phyloP scores from a whole-genome alignment of 2,113 vertebrate genomes.

The Caranx melampygus region DNA sequence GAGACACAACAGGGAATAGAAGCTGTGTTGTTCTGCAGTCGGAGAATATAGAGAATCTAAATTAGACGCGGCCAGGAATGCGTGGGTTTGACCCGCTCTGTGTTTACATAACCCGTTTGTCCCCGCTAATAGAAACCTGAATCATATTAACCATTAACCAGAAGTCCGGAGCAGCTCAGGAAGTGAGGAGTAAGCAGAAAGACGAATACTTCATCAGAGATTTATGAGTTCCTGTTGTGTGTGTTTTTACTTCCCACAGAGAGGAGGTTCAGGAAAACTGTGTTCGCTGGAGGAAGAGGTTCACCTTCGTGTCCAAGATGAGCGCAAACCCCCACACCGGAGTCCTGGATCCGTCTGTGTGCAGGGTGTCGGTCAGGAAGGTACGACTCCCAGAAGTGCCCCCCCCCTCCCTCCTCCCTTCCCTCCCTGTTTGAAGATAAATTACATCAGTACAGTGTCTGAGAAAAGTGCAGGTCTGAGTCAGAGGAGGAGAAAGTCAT shows the following conservation, averaged over 20 bases:
- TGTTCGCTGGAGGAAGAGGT: constrained; percentile 96
- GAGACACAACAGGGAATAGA: constrained; percentile 45
- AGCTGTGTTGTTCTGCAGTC: not conserved
- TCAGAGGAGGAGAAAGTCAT: too few species aligned
- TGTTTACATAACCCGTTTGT: not conserved
- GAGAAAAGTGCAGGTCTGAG: too few species aligned
- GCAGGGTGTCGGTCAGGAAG: constrained; percentile 97
- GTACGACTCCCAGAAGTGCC: constrained; percentile 77
- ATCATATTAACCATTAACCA: not conserved
- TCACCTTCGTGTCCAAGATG: constrained; percentile 97
- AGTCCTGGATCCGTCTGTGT: constrained; percentile 94
- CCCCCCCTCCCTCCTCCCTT: too few species aligned
- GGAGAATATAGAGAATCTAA: not conserved
- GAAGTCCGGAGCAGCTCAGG: not conserved
- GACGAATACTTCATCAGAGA: constrained; percentile 5
- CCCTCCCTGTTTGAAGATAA: too few species aligned
- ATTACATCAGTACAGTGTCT: too few species aligned
- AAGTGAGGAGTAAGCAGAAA: not conserved
- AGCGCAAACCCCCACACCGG: constrained; percentile 96
- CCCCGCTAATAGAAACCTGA: not conserved
- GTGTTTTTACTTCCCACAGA: constrained; percentile 69
- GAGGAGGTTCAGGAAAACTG: constrained; percentile 97
- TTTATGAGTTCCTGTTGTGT: not conserved
- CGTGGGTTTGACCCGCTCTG: not conserved
- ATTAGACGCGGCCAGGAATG: not conserved